phyloP scores from a whole-genome alignment of 1,140 invertebrate species.

The Halesus radiatus region DNA sequence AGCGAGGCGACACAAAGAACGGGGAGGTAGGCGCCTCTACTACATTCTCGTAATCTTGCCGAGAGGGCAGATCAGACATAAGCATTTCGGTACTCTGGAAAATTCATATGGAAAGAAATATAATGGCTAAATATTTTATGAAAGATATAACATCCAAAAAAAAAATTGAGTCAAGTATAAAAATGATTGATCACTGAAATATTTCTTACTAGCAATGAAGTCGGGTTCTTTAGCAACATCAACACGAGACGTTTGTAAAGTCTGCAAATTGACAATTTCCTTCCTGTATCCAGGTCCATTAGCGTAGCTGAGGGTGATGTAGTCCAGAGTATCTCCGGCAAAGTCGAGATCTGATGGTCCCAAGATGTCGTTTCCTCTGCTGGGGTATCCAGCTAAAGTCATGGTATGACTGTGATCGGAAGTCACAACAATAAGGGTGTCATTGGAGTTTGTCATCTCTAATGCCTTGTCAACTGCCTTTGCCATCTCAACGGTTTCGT shows the following conservation, averaged over 20 bases:
- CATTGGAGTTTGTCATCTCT: conserved; percentile 76
- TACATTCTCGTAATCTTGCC: too few species aligned
- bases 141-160: too few species aligned
- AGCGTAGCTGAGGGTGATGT: conserved; percentile 81
- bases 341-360: conserved; percentile 61
- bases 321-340: conserved; percentile 71
- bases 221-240: conserved; percentile 26
- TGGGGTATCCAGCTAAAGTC: conserved; percentile 76
- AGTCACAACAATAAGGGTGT: conserved; percentile 85
- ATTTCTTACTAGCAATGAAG: conserved; percentile 2
- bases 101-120: too few species aligned
- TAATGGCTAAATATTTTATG: too few species aligned
- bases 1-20: too few species aligned
- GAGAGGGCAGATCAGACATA: too few species aligned
- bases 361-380: conserved; percentile 74
- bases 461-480: conserved; percentile 79
- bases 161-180: too few species aligned
- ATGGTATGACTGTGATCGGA: conserved; percentile 88
- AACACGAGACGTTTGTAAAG: background rate
- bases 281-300: conserved; percentile 71
- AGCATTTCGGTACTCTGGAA: too few species aligned
- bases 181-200: too few species aligned
- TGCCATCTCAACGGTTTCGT: conserved; percentile 84
- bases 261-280: conserved; percentile 53
- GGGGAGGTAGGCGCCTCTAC: too few species aligned